A percentile compares a stretch with the other conserved stretches of the same genome.
Evolutionary conservation across 1,140 invertebrate species (phyloP).

Genomic region (Panonychus citri): DNA sequence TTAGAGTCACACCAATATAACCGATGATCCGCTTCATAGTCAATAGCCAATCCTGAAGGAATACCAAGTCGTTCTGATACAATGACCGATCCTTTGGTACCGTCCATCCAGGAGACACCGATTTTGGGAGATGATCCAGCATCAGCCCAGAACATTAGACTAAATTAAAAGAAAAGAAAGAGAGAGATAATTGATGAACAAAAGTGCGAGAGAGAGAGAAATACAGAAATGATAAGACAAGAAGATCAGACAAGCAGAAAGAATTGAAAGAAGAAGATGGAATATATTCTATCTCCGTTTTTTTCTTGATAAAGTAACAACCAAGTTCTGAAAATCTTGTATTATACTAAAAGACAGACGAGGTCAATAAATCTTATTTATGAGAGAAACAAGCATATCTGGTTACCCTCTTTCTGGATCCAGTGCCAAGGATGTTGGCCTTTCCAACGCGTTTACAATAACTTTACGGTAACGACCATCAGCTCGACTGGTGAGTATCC

Average conservation of each 20-base stretch:
- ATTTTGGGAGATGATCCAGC: constrained; percentile 38
- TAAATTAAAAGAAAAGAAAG: too few relatives aligned
- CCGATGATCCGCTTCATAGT: constrained; percentile 57
- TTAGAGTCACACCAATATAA: constrained; percentile 92
- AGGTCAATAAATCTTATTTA: too few relatives aligned
- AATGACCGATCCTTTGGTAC: constrained; percentile 50
- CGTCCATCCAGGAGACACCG: constrained; percentile 83
- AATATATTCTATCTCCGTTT: too few relatives aligned
- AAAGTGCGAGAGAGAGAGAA: too few relatives aligned
- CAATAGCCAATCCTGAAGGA: constrained; percentile 67
- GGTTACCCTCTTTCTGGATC: constrained; percentile 43
- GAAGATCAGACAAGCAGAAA: too few relatives aligned
- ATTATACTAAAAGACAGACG: too few relatives aligned
- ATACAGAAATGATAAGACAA: too few relatives aligned
- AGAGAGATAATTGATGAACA: too few relatives aligned
- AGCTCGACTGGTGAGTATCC: constrained; percentile 59
- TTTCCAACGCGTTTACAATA: constrained; percentile 38
- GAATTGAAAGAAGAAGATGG: too few relatives aligned
- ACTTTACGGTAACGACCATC: constrained; percentile 69
- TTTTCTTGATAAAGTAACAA: too few relatives aligned
- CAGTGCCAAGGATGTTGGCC: constrained; percentile 59
- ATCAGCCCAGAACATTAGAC: constrained; percentile 42
- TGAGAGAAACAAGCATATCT: too few relatives aligned
- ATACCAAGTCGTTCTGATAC: constrained; percentile 49
- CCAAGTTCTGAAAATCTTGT: too few relatives aligned